Evolutionary conservation across 2,888 invertebrate species (phyloP).

Genomic region (Drosophila longiperda): DNA sequence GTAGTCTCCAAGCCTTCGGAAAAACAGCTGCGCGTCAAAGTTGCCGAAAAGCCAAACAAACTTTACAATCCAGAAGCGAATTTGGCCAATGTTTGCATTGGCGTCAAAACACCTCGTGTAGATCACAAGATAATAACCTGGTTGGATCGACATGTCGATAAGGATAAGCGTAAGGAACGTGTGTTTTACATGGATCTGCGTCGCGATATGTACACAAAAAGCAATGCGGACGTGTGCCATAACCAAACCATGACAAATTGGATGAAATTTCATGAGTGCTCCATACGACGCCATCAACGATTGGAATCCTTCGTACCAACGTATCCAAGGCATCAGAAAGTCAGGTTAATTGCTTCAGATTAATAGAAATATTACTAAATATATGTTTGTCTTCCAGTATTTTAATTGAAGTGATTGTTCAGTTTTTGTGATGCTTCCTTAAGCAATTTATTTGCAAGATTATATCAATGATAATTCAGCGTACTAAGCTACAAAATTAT

Average conservation of each 20-base stretch:
- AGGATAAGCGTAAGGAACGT: neutral
- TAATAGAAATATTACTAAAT: neutral
- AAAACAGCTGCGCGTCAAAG: neutral
- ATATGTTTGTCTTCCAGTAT: no score
- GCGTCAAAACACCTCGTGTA: conserved; percentile 34
- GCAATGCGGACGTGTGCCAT: conserved; percentile 49
- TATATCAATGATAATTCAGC: conserved; percentile 10
- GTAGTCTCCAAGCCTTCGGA: neutral
- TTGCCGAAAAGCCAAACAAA: conserved; percentile 9
- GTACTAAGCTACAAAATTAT: conserved; percentile 31
- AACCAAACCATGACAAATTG: neutral
- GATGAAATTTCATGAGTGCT: conserved; percentile 42
- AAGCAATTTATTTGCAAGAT: conserved; percentile 51
- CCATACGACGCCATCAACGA: conserved; percentile 50
- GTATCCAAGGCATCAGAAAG: conserved; percentile 36
- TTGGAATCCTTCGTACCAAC: conserved; percentile 46
- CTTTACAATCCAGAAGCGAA: conserved; percentile 26
- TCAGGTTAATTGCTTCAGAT: neutral
- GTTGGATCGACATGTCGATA: conserved; percentile 28
- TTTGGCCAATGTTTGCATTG: conserved; percentile 25
- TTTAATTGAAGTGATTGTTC: neutral
- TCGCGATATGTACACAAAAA: conserved; percentile 17
- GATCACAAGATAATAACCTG: conserved; percentile 27
- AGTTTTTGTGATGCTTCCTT: conserved; percentile 14
- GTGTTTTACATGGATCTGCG: conserved; percentile 36